phyloP scores from a whole-genome alignment of 2,113 vertebrate species.

The Coregonus clupeaformis region DNA sequence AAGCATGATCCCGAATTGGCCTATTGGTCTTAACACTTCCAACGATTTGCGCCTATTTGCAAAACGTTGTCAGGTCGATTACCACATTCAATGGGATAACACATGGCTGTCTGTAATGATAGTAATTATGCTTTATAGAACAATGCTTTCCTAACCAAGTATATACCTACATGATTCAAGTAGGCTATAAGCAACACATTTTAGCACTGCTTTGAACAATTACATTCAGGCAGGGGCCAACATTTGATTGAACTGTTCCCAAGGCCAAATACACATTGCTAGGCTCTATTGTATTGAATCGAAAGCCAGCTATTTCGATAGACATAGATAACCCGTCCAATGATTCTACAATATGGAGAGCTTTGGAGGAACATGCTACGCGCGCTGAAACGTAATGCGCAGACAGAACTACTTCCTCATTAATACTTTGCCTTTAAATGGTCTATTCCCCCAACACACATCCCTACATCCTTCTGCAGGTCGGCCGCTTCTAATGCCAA shows the following conservation, averaged over 20 bases:
- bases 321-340: too few species aligned
- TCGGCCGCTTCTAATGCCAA: conserved; percentile 41
- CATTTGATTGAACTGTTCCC: too few species aligned
- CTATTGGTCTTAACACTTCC: background rate
- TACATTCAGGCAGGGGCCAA: too few species aligned
- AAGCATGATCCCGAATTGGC: background rate
- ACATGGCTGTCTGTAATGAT: conserved; percentile 52
- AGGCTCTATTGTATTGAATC: too few species aligned
- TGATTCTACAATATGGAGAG: background rate
- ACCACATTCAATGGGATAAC: conserved; percentile 43
- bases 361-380: background rate
- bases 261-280: too few species aligned
- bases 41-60: conserved; percentile 50
- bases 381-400: background rate
- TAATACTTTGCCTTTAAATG: background rate
- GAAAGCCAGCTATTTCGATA: too few species aligned
- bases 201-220: too few species aligned
- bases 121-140: conserved; percentile 39
- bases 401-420: background rate
- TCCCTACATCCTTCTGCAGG: conserved; percentile 40
- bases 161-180: background rate
- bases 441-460: conserved; percentile 24
- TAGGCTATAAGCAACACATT: background rate
- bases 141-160: background rate
- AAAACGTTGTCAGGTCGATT: conserved; percentile 58